Evolutionary conservation across 2,797 vertebrate species (phyloP), one percentile per base, ranked within the genome.

Genomic region (Rhinoraja longicauda): DNA sequence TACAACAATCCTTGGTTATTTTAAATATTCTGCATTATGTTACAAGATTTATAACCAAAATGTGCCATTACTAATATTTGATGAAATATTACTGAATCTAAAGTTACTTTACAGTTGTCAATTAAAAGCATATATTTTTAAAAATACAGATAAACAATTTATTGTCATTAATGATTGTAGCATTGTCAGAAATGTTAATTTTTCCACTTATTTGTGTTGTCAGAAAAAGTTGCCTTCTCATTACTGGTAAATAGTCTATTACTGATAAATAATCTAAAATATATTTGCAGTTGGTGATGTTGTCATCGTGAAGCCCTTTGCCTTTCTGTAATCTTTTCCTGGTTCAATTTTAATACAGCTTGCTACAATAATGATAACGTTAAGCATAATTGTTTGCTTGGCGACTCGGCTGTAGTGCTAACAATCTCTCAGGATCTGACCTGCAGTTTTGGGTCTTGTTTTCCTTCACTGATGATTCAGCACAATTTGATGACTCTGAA

Each of bases 241-340:
- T 57, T 92, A 75, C 90, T n/a, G 39, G 17, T 90, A 64, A 57
- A 32, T 75, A 93, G 95, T 93, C 95, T 93, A 53, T 53, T 57
- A 75, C 90, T n/a, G 39, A 19, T 90, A 64, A 57, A 32, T 75
- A 93, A 95, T 93, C 95, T 93, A 95, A 95, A 95, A 95, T 94
- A 93, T 95, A 95, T 94, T 94, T 94, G 96, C 97, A 97, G 97
- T 97, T 96, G 97, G 97, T 94, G 95, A 95, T 97, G 97, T 96
- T 96, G 97, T 96, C 96, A 96, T 93, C 90, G 95, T 53, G 90
- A 92, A 92, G 36, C 24, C 39, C 90, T 53, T 53, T 21, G 21
- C 17, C 84, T 67, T 73, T 92, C 90, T 92, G 96, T 96, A 95
- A 96, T 96, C 95, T 96, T 94, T 94, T 96, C 96, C 96, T 96